A percentile compares a stretch with the other conserved stretches of the same genome.
These are phyloP conservation scores for Pelosia muscerda DNA, from an alignment of 2,888 invertebrate genomes.

Conservation along the genomic window DNA sequence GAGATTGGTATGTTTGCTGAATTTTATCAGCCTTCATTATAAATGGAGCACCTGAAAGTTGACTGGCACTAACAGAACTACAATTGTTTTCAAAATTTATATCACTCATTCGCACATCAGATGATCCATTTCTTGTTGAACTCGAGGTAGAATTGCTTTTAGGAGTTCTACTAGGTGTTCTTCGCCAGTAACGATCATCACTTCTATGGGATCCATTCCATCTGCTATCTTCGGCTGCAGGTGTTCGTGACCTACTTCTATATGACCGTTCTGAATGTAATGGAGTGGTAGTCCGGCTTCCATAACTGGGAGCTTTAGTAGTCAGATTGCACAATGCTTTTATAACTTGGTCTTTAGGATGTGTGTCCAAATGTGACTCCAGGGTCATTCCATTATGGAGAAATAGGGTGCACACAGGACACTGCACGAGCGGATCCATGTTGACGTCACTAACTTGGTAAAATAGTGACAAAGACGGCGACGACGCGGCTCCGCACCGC, in stretches of 20 bases:
- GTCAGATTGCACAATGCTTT: constrained; percentile 89
- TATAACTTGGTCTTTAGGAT: constrained; percentile 95
- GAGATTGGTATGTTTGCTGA: constrained; percentile 65
- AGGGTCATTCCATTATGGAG: constrained; percentile 93
- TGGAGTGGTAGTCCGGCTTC: constrained; percentile 78
- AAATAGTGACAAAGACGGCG: constrained; percentile 39
- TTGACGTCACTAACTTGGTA: constrained; percentile 48
- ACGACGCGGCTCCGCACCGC: constrained; percentile 41
- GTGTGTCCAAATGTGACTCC: constrained; percentile 93
- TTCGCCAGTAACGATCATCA: constrained; percentile 77
- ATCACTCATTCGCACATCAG: constrained; percentile 71
- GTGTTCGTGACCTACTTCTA: constrained; percentile 76
- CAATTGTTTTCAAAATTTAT: constrained; percentile 68
- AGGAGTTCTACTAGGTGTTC: constrained; percentile 73
- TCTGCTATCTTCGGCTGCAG: constrained; percentile 72
- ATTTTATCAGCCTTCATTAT: constrained; percentile 72
- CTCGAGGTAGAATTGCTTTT: constrained; percentile 65
- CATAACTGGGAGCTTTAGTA: constrained; percentile 76
- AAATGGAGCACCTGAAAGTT: constrained; percentile 63
- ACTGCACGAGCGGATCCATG: constrained; percentile 87
- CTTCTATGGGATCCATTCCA: constrained; percentile 70
- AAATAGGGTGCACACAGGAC: constrained; percentile 95
- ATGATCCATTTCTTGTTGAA: constrained; percentile 68
- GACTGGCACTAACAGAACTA: constrained; percentile 56
- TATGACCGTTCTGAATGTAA: constrained; percentile 76